Percentiles rank a stretch among this genome's conserved stretches.
Conservation (phyloP, 2,113 vertebrate species). For the Chauna torquata region DNA sequence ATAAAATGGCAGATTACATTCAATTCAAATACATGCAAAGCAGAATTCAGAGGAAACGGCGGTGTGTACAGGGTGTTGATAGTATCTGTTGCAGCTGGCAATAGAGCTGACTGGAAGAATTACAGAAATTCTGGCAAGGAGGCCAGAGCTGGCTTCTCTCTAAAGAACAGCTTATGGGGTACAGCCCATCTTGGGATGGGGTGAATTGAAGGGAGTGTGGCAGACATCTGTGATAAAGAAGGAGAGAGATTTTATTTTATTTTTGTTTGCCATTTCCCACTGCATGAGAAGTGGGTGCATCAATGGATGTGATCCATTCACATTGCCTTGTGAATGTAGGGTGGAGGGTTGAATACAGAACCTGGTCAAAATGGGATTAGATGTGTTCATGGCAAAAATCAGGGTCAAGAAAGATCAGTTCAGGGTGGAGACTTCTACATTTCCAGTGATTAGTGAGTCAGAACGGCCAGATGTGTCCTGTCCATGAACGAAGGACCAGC, state of each 20-base stretch:
- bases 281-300: not conserved
- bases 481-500: accelerated
- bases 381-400: not conserved
- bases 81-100: not conserved
- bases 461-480: not conserved
- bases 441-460: not conserved
- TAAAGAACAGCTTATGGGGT: not conserved
- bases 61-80: not conserved
- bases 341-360: not conserved
- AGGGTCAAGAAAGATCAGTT: not conserved
- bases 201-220: not conserved
- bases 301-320: not conserved
- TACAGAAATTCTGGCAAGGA: not conserved
- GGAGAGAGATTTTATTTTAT: not conserved
- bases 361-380: not conserved
- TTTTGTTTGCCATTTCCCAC: not conserved
- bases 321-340: no score
- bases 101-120: not conserved
- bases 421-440: not conserved
- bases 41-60: not conserved
- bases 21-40: not conserved
- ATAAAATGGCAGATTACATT: not conserved
- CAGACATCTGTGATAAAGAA: not conserved
- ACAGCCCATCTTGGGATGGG: not conserved
- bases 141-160: not conserved